These are phyloP conservation scores for Leptinotarsa texana DNA, from an alignment of 1,140 invertebrate species.

Conservation along the genomic window DNA sequence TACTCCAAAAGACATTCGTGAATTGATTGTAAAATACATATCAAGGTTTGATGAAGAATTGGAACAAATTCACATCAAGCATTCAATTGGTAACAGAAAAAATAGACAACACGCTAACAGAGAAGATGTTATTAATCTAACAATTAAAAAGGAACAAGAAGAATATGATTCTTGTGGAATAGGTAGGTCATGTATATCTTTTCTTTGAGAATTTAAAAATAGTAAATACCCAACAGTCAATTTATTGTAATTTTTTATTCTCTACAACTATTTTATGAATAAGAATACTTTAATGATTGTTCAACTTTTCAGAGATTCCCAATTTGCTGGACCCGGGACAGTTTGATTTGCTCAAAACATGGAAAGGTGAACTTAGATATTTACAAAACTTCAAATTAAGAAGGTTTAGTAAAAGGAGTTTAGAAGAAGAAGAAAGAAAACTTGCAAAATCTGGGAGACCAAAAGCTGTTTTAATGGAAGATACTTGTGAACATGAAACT, in stretches of 20 bases:
- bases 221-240: too few relatives aligned
- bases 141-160: constrained; percentile 67
- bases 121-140: constrained; percentile 74
- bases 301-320: constrained; percentile 62
- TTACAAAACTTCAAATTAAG: constrained; percentile 69
- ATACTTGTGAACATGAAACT: too few relatives aligned
- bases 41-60: constrained; percentile 75
- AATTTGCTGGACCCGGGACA: constrained; percentile 65
- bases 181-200: constrained; percentile 55
- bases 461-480: too few relatives aligned
- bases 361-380: constrained; percentile 69
- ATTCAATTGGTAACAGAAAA: constrained; percentile 71
- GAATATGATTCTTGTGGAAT: constrained; percentile 76
- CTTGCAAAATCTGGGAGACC: background rate
- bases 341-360: constrained; percentile 63
- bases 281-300: too few relatives aligned
- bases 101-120: constrained; percentile 75
- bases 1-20: constrained; percentile 61
- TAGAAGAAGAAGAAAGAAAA: constrained; percentile 33
- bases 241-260: too few relatives aligned
- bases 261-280: too few relatives aligned
- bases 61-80: constrained; percentile 74
- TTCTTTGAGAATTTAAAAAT: constrained; percentile 8
- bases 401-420: constrained; percentile 51
- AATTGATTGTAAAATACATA: constrained; percentile 63